A percentile compares a stretch with the other conserved stretches of the same genome.
These are phyloP conservation scores for Panagrolaimus sp. DNA, from an alignment of 1,140 invertebrate species.

Conservation along the genomic window DNA sequence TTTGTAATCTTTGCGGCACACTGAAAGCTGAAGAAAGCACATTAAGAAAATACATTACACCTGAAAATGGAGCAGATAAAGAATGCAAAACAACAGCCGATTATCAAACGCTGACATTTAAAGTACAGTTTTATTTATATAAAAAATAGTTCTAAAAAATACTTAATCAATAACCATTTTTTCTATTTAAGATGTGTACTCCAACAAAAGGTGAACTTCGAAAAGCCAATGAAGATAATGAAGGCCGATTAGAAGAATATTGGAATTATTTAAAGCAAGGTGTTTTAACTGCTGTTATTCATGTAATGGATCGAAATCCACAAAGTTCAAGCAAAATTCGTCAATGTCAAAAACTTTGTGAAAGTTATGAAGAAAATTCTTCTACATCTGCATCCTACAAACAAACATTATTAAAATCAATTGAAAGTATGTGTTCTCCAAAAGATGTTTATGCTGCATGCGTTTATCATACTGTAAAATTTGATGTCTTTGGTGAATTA, in stretches of 20 bases:
- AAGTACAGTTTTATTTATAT: neutral
- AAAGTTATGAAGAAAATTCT: conserved; percentile 22
- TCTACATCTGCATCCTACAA: conserved; percentile 10
- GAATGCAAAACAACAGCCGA: conserved; percentile 25
- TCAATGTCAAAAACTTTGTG: conserved; percentile 35
- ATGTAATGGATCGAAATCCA: conserved; percentile 32
- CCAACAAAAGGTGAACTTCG: conserved; percentile 29
- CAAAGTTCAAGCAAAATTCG: conserved; percentile 17
- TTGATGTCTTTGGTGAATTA: conserved; percentile 33
- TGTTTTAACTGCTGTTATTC: conserved; percentile 35
- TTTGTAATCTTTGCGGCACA: conserved; percentile 37
- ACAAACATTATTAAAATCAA: conserved; percentile 26
- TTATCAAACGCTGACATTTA: conserved; percentile 31
- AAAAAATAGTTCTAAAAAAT: neutral
- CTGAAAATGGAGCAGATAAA: conserved; percentile 22
- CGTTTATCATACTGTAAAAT: conserved; percentile 40
- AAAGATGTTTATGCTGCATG: conserved; percentile 35
- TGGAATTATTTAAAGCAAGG: conserved; percentile 41
- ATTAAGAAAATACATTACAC: conserved; percentile 28
- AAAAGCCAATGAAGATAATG: conserved; percentile 22
- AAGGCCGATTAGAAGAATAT: conserved; percentile 31
- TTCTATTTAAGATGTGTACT: conserved; percentile 31
- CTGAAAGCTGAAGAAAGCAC: conserved; percentile 27
- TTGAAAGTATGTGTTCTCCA: conserved; percentile 28
- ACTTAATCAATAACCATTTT: no score